A percentile compares a stretch with the other conserved stretches of the same genome.
These are phyloP conservation scores for Eupithecia abbreviata DNA, from an alignment of 2,888 invertebrate species.

Conservation along the genomic window DNA sequence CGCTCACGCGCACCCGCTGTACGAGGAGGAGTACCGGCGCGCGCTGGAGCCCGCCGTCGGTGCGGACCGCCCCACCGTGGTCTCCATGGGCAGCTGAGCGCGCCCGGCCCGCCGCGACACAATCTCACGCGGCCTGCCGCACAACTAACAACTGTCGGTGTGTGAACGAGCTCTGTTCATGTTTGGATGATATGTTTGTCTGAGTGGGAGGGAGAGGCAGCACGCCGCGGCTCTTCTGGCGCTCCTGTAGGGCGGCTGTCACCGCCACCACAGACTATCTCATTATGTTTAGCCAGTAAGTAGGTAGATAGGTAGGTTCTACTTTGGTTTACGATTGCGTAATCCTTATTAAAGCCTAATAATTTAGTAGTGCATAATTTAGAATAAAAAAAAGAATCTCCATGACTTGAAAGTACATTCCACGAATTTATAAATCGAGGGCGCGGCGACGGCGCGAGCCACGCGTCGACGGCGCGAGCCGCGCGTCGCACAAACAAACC, in stretches of 20 bases:
- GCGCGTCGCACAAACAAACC: neutral
- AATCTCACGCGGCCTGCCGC: neutral
- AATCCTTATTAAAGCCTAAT: slow-evolving; percentile 6
- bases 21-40: slow-evolving; percentile 65
- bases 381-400: slow-evolving; percentile 50
- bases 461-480: neutral
- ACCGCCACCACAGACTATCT: slow-evolving; percentile 11
- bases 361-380: neutral
- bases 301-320: slow-evolving; percentile 13
- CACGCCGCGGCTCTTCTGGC: neutral
- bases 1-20: slow-evolving; percentile 48
- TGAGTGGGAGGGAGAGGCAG: neutral
- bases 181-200: neutral
- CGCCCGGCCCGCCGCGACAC: neutral
- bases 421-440: slow-evolving; percentile 56
- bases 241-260: slow-evolving; percentile 21
- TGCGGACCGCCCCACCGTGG: slow-evolving; percentile 80
- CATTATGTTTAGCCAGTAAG: slow-evolving; percentile 11
- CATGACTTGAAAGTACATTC: slow-evolving; percentile 78
- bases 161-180: slow-evolving; percentile 1
- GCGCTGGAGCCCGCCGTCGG: slow-evolving; percentile 59
- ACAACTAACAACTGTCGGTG: neutral
- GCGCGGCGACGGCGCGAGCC: neutral
- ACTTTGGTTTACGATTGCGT: slow-evolving; percentile 21
- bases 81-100: slow-evolving; percentile 79